Evolutionary conservation across 2,888 invertebrate genomes (phyloP).

Genomic region (Thyatira batis): DNA sequence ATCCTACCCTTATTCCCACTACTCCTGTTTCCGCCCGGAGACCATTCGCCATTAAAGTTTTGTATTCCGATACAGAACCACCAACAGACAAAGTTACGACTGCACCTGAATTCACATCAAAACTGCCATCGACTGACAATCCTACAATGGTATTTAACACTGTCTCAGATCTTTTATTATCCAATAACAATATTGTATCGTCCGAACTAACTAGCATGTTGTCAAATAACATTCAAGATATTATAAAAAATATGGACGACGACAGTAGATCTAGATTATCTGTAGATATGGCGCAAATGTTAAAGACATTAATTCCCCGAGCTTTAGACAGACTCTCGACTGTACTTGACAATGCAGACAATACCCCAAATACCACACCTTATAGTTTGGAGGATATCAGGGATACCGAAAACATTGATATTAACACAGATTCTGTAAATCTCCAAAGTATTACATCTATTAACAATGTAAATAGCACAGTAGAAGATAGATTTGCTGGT

Average conservation of each 20-base stretch:
- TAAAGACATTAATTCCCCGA: slow-evolving; percentile 77
- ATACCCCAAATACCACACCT: slow-evolving; percentile 67
- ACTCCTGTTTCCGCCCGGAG: slow-evolving; percentile 72
- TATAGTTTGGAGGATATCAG: slow-evolving; percentile 77
- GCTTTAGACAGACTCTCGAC: slow-evolving; percentile 64
- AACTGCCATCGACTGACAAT: slow-evolving; percentile 69
- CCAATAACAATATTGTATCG: slow-evolving; percentile 74
- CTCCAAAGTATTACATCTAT: slow-evolving; percentile 53
- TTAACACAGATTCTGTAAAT: slow-evolving; percentile 36
- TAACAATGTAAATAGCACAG: slow-evolving; percentile 64
- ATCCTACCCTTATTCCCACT: slow-evolving; percentile 55
- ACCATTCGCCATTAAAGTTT: slow-evolving; percentile 76
- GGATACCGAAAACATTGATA: slow-evolving; percentile 68
- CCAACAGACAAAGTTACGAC: slow-evolving; percentile 70
- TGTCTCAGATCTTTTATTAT: slow-evolving; percentile 75
- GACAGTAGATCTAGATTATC: slow-evolving; percentile 73
- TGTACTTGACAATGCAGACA: slow-evolving; percentile 60
- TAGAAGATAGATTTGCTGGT: slow-evolving; percentile 35
- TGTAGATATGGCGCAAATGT: slow-evolving; percentile 77
- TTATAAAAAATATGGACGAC: slow-evolving; percentile 73
- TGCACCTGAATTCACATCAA: slow-evolving; percentile 59
- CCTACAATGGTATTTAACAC: slow-evolving; percentile 77
- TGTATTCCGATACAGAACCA: slow-evolving; percentile 73
- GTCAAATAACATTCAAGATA: slow-evolving; percentile 72
- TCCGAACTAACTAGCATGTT: slow-evolving; percentile 81